Evolutionary conservation across 2,797 vertebrate species (phyloP), one percentile per base, ranked within the genome.

Genomic region (Notoglanidium macrostoma): DNA sequence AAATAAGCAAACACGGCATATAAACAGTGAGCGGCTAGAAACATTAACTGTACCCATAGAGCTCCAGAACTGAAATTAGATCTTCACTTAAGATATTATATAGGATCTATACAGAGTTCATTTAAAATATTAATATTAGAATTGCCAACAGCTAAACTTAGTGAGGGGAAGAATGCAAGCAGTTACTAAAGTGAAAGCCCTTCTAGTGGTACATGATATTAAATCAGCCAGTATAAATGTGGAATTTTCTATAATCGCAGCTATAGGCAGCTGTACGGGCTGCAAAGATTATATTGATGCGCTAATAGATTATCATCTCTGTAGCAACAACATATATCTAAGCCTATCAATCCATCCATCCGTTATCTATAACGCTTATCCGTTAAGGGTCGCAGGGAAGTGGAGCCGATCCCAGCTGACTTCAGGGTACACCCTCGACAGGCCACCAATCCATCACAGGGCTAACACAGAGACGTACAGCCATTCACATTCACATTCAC

Each of bases 1-100:
- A 70, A 79, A 40, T 72, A 86, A 81, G 17, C 77, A 86, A 61
- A 49, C 73, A 70, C 12, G 61, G 32, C 61, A 49, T 10, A 81
- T 40, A 32, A 84, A 67, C 4, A 11, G 17, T 29, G 70, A n/a
- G 63, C 65, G 32, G 29, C 67, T 54, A 10, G 35, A 70, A 80
- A 59, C 32, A n/a, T 61, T 46, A 79, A 79, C 19, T 35, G 26
- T 23, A 59, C 2, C 35, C 54, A 1, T 26, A 51, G 51, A 59
- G 54, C 83, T 40, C 21, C 14, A 11, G 70, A 73, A 73, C 55
- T 74, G n/a, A 32, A 77, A 77, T 65, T 14, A 77, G 44, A 76
- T 65, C 57, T 35, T 54, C n/a, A 63, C 23, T 51, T 32, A n/a
- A 4, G 44, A 54, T 32, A 32, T 26, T 49, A 12, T 76, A 9